Evolutionary conservation across 1,140 invertebrate genomes (phyloP), one percentile per base, ranked within the genome.

Genomic region (Ceratitis capitata): DNA sequence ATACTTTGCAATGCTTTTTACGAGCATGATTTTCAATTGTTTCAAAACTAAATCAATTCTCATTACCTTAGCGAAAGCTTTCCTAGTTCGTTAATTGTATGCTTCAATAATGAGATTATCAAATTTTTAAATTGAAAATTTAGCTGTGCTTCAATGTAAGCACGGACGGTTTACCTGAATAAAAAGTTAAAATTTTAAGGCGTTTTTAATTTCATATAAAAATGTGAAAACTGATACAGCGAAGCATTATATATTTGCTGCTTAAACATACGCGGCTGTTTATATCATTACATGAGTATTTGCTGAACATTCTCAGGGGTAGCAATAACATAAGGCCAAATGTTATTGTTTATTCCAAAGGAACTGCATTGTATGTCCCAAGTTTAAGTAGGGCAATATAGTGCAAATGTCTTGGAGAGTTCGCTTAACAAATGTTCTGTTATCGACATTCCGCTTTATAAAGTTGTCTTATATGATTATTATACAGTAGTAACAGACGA

Each of bases 1-100:
- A 78, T 45, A 39, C 69, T 78, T 78, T 78, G 69, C 69, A 78
- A n/a, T 23, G 39, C 39, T 78, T 78, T 10, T 42, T 74, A 19
- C 32, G 32, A 45, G 23, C 42, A 35, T 45, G n/a, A 78, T 45
- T 45, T 45, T 26, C 19, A 45, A 78, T 78, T 39, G 35, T 45
- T 78, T 45, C 69, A 47, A 10, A 78, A 42, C 69, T 23, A 78
- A 78, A 23, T 78, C 69, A 78, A 19, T 26, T 45, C 23, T 3
- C 39, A 78, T 39, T 56, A 56, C 6, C n/a, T 45, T 78, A 78
- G 10, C 29, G 32, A 42, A 61, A 26, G 56, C 56, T 9, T 2
- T 61, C 19, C 56, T 16, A 61, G 29, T 61, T 61, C n/a, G 69
- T 45, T 39, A 78, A 23, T 19, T 45, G 16, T 19, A 39, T 39